A percentile compares a stretch with the other conserved stretches of the same genome.
Conservation (phyloP, 1,140 invertebrate species). For the Brachionus sp. region DNA sequence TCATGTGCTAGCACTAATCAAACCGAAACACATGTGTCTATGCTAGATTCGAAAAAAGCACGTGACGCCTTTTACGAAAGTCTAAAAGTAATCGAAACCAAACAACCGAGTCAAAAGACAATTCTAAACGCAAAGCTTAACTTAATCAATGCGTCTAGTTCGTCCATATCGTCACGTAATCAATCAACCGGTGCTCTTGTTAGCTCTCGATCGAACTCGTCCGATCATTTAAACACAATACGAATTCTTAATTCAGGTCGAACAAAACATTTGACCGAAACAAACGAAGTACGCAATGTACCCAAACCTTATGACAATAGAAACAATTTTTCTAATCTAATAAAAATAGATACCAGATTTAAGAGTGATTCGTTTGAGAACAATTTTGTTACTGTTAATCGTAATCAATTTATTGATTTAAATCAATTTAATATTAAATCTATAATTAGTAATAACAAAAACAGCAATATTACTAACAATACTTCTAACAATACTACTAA, state of each 20-base stretch:
- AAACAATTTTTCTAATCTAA: conserved; percentile 19
- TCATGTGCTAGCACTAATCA: neutral
- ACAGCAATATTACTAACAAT: too few relatives aligned
- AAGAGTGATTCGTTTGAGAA: conserved; percentile 16
- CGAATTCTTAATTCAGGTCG: neutral
- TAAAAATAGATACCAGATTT: neutral
- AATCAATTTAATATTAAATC: neutral
- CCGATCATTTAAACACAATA: neutral
- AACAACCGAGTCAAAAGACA: neutral
- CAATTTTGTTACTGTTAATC: neutral
- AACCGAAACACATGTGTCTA: neutral
- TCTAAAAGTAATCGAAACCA: neutral
- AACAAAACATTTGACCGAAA: neutral
- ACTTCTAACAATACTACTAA: neutral
- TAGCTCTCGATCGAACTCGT: neutral
- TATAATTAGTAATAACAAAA: neutral
- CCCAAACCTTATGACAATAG: neutral
- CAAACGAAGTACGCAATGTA: neutral
- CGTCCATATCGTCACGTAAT: neutral
- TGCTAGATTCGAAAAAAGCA: conserved; percentile 23
- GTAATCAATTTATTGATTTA: neutral
- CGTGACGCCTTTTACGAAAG: conserved; percentile 25
- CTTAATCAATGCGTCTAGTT: neutral
- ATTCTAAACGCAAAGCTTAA: neutral
- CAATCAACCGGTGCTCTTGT: neutral